A percentile compares a stretch with the other conserved stretches of the same genome.
Conservation (phyloP, 2,113 vertebrate species). For the Vulpes lagopus region DNA sequence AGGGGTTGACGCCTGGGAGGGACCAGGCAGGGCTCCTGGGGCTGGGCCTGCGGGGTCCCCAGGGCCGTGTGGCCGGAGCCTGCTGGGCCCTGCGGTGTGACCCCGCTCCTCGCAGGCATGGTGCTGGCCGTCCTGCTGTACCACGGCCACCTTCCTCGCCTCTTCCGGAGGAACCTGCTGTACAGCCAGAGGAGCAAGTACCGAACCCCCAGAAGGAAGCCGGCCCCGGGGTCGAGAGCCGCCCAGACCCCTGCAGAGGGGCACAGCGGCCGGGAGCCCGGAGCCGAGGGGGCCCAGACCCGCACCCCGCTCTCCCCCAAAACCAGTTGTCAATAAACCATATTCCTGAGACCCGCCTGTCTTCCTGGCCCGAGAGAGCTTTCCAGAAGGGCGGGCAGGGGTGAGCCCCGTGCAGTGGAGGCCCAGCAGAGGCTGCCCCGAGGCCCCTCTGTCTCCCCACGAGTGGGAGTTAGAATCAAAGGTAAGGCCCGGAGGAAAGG, state of each 20-base stretch:
- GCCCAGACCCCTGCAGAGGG: rapidly evolving
- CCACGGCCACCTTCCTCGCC: slow-evolving; percentile 91
- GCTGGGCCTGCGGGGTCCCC: no score
- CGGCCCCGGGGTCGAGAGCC: rapidly evolving
- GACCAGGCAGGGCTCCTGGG: neutral
- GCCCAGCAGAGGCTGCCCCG: no score
- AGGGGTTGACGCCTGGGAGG: rapidly evolving
- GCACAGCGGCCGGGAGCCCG: rapidly evolving
- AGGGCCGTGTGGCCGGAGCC: rapidly evolving
- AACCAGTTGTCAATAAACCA: slow-evolving; percentile 17
- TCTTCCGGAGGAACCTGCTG: slow-evolving; percentile 94
- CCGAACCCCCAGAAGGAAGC: slow-evolving; percentile 88
- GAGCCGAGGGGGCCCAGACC: neutral
- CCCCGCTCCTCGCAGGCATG: slow-evolving; percentile 89
- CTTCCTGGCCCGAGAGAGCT: neutral
- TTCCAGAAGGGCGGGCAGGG: neutral
- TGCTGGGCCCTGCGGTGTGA: rapidly evolving
- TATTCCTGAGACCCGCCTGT: rapidly evolving
- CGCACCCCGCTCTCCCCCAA: rapidly evolving
- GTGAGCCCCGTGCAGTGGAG: rapidly evolving
- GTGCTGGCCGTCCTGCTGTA: slow-evolving; percentile 90
- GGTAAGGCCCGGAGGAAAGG: neutral
- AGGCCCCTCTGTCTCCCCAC: rapidly evolving
- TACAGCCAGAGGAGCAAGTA: slow-evolving; percentile 92
- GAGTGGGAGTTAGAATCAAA: neutral